phyloP scores from a whole-genome alignment of 2,888 invertebrate genomes.

The Eristalis pertinax region DNA sequence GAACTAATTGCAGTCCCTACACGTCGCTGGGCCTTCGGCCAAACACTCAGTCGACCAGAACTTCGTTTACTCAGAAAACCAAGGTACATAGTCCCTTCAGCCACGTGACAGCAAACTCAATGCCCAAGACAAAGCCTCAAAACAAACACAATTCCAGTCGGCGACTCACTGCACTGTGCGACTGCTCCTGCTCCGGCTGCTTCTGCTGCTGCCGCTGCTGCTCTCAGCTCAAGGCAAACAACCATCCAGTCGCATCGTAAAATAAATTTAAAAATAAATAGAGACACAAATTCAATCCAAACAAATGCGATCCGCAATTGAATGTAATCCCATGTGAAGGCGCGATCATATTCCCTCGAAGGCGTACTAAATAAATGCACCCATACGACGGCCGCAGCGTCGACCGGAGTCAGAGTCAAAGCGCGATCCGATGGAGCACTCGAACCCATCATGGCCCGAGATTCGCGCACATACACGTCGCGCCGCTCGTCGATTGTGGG shows the following conservation, averaged over 20 bases:
- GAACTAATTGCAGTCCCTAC: background rate
- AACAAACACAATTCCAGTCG: background rate
- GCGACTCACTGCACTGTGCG: too few relatives aligned
- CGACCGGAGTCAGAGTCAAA: background rate
- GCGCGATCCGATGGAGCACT: background rate
- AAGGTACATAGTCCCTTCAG: background rate
- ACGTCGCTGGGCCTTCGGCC: background rate
- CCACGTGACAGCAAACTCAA: background rate
- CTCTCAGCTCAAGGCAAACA: constrained; percentile 16
- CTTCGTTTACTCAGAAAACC: background rate
- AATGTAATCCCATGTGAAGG: constrained; percentile 53
- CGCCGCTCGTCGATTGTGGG: constrained; percentile 57
- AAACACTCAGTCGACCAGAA: background rate
- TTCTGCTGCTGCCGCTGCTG: background rate
- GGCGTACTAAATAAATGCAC: constrained; percentile 35
- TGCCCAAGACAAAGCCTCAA: background rate
- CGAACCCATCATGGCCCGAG: background rate
- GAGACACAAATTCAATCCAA: constrained; percentile 44
- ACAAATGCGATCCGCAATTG: constrained; percentile 55
- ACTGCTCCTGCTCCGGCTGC: too few relatives aligned
- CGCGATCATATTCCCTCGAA: constrained; percentile 48
- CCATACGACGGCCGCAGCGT: background rate
- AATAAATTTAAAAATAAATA: constrained; percentile 14
- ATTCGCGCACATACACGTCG: constrained; percentile 7
- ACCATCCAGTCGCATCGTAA: background rate